Evolutionary conservation across 2,797 vertebrate species (phyloP), one percentile per base, ranked within the genome.

Genomic region (Phataginus tricuspis): DNA sequence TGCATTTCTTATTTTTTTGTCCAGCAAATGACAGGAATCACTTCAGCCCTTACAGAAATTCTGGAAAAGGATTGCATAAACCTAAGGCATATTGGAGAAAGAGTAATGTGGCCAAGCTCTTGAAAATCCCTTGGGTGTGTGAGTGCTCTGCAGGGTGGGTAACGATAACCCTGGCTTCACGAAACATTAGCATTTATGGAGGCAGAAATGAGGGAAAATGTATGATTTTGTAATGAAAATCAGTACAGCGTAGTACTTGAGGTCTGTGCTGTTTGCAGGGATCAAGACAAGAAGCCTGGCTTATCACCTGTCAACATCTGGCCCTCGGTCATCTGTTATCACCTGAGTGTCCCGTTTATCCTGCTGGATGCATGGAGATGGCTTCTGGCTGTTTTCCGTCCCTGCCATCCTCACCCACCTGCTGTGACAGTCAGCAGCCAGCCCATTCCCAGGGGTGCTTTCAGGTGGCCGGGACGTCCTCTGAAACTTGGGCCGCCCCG

Each of bases 201-300:
- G 83, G 90, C 57, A 66, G 82, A 61, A 4, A 14, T 0, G 37
- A 63, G 29, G 53, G 64, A 0, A 34, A 1, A 14, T 2, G 4
- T 9, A 5, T 4, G 12, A 7, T 19, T 15, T 51, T 45, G 19
- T 37, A 18, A 4, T 0, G 34, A 25, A 57, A 37, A 23, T 4
- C 2, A 16, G 18, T 1, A 4, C 19, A 18, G 27, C 4, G 0
- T 6, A 1, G 7, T 5, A 53, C 16, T 1, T 16, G 49, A 2
- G 9, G 53, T 10, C 2, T 0, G 6, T 37, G 27, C 64, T 31
- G 13, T 49, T 34, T 19, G 42, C 49, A 29, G 23, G 59, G 63
- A 45, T 39, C 34, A 18, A 45, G 74, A 29, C 64, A 6, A 2
- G 37, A 12, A 39, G 27, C 4, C 51, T 7, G 31, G 39, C 84